phyloP scores from a whole-genome alignment of 2,888 invertebrate genomes.

The Hirtodrosophila histrioides region DNA sequence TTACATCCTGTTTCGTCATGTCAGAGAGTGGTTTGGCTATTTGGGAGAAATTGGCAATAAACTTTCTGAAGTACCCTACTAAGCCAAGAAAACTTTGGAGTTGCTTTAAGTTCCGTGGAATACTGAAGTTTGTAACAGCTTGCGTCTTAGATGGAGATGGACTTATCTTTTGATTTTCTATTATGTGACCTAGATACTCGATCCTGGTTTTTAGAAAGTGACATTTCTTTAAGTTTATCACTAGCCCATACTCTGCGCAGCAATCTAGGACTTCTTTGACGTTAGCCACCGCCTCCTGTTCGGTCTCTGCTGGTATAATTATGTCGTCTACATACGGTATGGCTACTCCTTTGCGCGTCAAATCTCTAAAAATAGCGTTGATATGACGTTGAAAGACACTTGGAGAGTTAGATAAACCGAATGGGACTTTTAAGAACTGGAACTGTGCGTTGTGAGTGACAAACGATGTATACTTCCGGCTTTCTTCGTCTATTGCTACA shows the following conservation, averaged over 20 bases:
- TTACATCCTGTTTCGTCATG: background rate
- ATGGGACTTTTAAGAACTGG: slow-evolving; percentile 3
- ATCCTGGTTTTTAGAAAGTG: slow-evolving; percentile 5
- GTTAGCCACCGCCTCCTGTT: background rate
- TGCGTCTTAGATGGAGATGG: background rate
- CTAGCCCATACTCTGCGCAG: slow-evolving; percentile 2
- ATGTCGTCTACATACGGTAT: slow-evolving; percentile 18
- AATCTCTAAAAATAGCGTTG: slow-evolving; percentile 31
- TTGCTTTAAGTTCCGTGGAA: slow-evolving; percentile 2
- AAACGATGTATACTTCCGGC: slow-evolving; percentile 16
- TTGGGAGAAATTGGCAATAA: background rate
- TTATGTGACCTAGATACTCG: slow-evolving; percentile 4
- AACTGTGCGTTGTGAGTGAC: slow-evolving; percentile 8
- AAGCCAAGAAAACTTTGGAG: slow-evolving; percentile 10
- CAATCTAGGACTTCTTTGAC: background rate
- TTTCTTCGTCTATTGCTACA: slow-evolving; percentile 23
- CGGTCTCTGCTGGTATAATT: background rate
- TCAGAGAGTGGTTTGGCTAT: slow-evolving; percentile 8
- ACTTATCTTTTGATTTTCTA: background rate
- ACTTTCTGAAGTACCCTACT: slow-evolving; percentile 8
- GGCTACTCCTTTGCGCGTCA: slow-evolving; percentile 25
- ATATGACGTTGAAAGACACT: no score
- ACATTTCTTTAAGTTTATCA: slow-evolving; percentile 11
- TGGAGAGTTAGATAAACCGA: background rate
- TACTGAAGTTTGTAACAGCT: background rate